Conservation (phyloP, 2,888 invertebrate genomes). For the Agonopterix subpropinquella region DNA sequence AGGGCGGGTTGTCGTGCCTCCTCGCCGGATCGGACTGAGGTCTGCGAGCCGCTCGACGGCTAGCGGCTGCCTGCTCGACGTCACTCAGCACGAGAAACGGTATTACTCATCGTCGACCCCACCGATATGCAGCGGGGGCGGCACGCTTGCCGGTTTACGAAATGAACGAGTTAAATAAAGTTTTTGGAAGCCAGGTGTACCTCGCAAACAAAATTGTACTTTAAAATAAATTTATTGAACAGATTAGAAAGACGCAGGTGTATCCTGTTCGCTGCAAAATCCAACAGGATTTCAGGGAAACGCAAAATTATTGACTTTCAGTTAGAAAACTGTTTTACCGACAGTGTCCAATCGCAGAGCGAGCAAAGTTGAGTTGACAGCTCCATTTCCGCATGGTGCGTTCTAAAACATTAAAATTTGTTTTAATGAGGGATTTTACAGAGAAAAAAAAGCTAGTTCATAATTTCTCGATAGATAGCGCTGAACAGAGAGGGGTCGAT, state of each 20-base stretch:
- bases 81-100: conserved; percentile 64
- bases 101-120: conserved; percentile 65
- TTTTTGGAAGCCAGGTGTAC: neutral
- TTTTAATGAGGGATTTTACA: too few species aligned
- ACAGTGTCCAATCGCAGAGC: conserved; percentile 13
- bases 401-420: neutral
- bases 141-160: conserved; percentile 18
- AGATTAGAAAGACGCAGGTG: conserved; percentile 9
- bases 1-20: conserved; percentile 56
- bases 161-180: neutral
- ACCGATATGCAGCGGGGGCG: conserved; percentile 35
- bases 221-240: neutral
- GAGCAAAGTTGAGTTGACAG: neutral
- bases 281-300: conserved; percentile 11
- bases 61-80: conserved; percentile 48
- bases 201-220: neutral
- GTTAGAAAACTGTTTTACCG: conserved; percentile 45
- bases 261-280: conserved; percentile 5
- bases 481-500: too few species aligned
- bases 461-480: too few species aligned
- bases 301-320: conserved; percentile 51
- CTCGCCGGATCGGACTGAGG: conserved; percentile 58
- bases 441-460: too few species aligned
- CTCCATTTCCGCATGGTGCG: neutral
- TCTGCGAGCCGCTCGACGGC: conserved; percentile 25